phyloP scores from a whole-genome alignment of 2,113 vertebrate species.

The Rafetus swinhoei region DNA sequence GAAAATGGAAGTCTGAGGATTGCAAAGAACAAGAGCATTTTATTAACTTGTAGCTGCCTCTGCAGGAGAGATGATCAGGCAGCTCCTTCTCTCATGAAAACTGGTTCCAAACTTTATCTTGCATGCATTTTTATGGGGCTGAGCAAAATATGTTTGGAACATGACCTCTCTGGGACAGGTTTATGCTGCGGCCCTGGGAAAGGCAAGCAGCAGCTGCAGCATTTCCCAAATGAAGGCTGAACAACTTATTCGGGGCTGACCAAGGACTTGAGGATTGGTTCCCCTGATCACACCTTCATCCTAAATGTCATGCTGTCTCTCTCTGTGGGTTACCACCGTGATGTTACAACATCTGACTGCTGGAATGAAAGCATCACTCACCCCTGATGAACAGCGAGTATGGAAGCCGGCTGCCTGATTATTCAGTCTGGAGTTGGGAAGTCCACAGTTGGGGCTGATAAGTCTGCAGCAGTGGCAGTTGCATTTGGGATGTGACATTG shows the following conservation, averaged over 20 bases:
- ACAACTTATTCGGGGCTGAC: background rate
- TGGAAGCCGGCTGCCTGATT: background rate
- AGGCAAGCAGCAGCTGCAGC: background rate
- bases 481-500: background rate
- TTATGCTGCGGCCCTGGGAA: background rate
- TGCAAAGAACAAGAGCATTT: background rate
- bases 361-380: background rate
- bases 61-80: background rate
- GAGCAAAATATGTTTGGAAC: background rate
- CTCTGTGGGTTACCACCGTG: background rate
- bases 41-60: background rate
- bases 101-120: too few species aligned
- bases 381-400: background rate
- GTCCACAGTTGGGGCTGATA: background rate
- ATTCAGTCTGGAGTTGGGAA: background rate
- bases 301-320: background rate
- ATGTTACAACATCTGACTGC: background rate
- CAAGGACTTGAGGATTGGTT: background rate
- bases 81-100: background rate
- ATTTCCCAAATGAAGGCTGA: background rate
- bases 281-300: background rate
- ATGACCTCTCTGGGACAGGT: background rate
- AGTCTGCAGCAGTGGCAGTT: background rate
- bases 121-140: background rate
- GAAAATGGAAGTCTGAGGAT: background rate